These are phyloP conservation scores for Charadrius vociferus DNA, from an alignment of 2,113 vertebrate genomes.

Conservation along the genomic window DNA sequence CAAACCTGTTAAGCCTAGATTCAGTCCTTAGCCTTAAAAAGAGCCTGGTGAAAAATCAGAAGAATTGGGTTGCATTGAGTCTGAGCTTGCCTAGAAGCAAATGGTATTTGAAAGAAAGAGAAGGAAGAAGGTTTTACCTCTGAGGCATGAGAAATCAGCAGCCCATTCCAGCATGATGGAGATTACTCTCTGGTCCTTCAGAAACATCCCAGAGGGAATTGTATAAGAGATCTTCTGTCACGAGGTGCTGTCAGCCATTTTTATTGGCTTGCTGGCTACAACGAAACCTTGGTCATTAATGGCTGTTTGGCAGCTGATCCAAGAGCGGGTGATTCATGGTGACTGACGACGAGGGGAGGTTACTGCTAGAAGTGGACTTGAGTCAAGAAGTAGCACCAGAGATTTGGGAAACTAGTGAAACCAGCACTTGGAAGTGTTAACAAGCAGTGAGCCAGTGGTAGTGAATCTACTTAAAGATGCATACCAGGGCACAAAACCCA, in stretches of 20 bases:
- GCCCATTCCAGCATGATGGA: not conserved
- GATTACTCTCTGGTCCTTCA: not conserved
- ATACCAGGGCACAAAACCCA: not conserved
- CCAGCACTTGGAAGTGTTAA: slow-evolving; percentile 34
- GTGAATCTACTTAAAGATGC: slow-evolving; percentile 13
- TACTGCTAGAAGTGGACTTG: not conserved
- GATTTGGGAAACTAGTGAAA: not conserved
- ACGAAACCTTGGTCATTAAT: not conserved
- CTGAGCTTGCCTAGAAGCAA: not conserved
- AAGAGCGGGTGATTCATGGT: not conserved
- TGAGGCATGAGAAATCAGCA: not conserved
- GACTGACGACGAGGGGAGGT: not conserved
- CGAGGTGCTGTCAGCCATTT: not conserved
- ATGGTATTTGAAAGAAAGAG: not conserved
- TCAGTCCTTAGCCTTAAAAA: not conserved
- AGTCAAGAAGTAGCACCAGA: not conserved
- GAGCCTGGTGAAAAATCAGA: not conserved
- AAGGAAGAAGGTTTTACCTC: not conserved
- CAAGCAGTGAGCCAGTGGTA: not conserved
- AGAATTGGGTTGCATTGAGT: not conserved
- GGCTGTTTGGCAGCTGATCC: not conserved
- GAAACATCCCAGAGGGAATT: not conserved
- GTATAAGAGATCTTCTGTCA: not conserved
- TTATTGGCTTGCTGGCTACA: not conserved
- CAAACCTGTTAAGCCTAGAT: not conserved